phyloP scores from a whole-genome alignment of 2,113 vertebrate species.

The Gnathonemus echidnorhynchus region DNA sequence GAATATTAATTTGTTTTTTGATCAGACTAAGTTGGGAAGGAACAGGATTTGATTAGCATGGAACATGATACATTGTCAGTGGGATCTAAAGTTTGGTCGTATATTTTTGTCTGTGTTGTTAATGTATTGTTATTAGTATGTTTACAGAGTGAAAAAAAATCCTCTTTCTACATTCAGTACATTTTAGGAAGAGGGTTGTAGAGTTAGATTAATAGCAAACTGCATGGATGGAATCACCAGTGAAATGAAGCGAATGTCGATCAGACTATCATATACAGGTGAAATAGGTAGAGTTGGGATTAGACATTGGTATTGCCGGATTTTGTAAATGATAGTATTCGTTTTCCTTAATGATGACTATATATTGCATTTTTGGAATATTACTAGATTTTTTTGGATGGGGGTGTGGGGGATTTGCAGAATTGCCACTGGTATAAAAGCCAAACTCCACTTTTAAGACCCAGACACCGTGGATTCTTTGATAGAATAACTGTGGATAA shows the following conservation, averaged over 20 bases:
- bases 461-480: background rate
- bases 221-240: background rate
- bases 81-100: background rate
- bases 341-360: background rate
- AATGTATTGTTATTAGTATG: background rate
- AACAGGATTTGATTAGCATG: background rate
- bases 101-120: background rate
- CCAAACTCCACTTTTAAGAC: background rate
- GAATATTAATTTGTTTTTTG: slow-evolving; percentile 13
- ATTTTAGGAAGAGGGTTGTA: background rate
- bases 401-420: background rate
- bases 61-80: background rate
- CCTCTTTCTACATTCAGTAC: background rate
- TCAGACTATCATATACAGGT: background rate
- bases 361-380: background rate
- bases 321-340: background rate
- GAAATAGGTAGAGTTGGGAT: background rate
- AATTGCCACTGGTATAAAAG: background rate
- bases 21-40: background rate
- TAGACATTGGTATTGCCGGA: background rate
- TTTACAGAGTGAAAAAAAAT: background rate
- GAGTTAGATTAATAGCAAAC: background rate
- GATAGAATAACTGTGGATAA: background rate
- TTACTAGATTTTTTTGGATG: background rate
- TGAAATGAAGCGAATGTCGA: background rate